Conservation (phyloP, 2,113 vertebrate genomes). For the Thalassoma bifasciatum region DNA sequence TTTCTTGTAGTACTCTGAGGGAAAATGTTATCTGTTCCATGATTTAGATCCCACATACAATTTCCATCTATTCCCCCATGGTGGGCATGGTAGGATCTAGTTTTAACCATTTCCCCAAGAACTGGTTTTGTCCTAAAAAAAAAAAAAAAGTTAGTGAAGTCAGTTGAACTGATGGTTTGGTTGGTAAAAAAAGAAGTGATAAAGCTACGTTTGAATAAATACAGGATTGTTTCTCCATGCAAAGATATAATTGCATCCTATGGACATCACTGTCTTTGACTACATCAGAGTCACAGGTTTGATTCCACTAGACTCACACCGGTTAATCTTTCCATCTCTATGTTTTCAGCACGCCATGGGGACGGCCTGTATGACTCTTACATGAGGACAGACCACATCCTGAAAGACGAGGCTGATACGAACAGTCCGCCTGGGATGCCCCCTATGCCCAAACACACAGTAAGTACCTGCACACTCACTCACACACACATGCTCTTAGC, state of each 20-base stretch:
- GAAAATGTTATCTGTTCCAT: no score
- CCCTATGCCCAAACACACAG: conserved; percentile 89
- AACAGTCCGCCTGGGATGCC: conserved; percentile 89
- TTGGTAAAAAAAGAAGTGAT: conserved; percentile 58
- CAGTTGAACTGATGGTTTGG: neutral
- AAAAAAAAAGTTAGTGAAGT: neutral
- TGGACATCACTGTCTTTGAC: neutral
- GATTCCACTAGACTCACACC: conserved; percentile 2
- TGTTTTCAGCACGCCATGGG: conserved; percentile 85
- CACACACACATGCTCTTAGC: conserved; percentile 19
- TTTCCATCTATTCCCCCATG: no score
- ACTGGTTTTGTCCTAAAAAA: conserved; percentile 1
- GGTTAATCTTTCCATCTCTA: conserved; percentile 17
- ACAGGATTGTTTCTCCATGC: neutral
- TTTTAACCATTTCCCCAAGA: no score
- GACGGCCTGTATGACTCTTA: conserved; percentile 95
- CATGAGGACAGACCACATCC: conserved; percentile 95
- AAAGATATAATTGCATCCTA: conserved; percentile 38
- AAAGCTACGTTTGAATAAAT: conserved; percentile 21
- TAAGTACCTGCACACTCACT: conserved; percentile 83
- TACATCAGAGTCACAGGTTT: conserved; percentile 21
- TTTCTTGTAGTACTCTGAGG: no score
- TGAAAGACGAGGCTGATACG: conserved; percentile 87
- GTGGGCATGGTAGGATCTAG: no score
- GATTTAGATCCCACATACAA: no score